Evolutionary conservation across 2,797 vertebrate species (phyloP).

Genomic region (Apogon talboti): DNA sequence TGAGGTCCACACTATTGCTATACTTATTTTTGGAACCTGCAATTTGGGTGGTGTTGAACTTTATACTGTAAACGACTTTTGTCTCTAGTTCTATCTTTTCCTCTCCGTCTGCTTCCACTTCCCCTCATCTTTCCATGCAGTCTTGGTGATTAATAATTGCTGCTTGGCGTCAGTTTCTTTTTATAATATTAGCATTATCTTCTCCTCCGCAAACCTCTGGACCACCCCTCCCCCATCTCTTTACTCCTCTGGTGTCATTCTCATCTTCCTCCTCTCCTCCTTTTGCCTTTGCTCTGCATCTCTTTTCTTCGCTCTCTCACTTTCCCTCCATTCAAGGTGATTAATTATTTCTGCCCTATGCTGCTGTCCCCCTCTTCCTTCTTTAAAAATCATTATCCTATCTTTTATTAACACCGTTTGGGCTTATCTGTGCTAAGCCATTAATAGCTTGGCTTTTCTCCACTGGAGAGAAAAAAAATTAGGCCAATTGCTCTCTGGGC

Average conservation of each 20-base stretch:
- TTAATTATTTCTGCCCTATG: slow-evolving; percentile 69
- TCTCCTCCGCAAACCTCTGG: slow-evolving; percentile 19
- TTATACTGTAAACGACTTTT: slow-evolving; percentile 15
- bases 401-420: slow-evolving; percentile 72
- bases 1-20: slow-evolving; percentile 11
- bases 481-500: slow-evolving; percentile 57
- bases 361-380: slow-evolving; percentile 50
- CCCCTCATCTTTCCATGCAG: slow-evolving; percentile 38
- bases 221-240: slow-evolving; percentile 39
- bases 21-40: slow-evolving; percentile 19
- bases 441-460: slow-evolving; percentile 59
- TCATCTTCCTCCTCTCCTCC: slow-evolving; percentile 22
- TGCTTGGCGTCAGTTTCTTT: slow-evolving; percentile 43
- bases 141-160: slow-evolving; percentile 55
- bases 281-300: slow-evolving; percentile 18
- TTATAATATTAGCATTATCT: slow-evolving; percentile 58
- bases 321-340: slow-evolving; percentile 52
- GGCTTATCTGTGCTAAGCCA: slow-evolving; percentile 64
- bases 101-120: background rate
- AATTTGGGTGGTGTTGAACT: slow-evolving; percentile 33
- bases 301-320: slow-evolving; percentile 10
- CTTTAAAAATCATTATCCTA: slow-evolving; percentile 71
- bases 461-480: slow-evolving; percentile 38
- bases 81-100: background rate
- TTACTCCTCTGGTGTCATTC: slow-evolving; percentile 33